These are phyloP conservation scores for Asarcornis scutulata DNA, from an alignment of 2,113 vertebrate species.

Conservation along the genomic window DNA sequence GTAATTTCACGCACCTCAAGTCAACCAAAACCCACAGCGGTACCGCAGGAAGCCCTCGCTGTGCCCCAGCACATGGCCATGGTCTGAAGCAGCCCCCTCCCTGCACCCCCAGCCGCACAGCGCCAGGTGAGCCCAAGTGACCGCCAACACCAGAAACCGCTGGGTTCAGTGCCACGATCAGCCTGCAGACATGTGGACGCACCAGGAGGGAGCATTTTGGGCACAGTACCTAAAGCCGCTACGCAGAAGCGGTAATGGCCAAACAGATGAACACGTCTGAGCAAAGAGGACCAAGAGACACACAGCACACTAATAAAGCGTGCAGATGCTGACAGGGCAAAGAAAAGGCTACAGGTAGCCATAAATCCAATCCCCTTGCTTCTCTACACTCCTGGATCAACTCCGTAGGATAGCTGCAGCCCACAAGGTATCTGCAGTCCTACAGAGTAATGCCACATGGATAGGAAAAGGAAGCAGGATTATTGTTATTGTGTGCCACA, in stretches of 20 bases:
- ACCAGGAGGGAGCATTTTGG: not conserved
- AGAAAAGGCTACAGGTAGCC: rapidly evolving
- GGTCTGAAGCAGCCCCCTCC: not conserved
- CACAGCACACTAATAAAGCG: rapidly evolving
- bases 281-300: not conserved
- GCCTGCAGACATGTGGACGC: not conserved
- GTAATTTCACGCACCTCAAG: not conserved
- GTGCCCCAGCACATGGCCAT: not conserved
- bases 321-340: not conserved
- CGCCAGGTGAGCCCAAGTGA: rapidly evolving
- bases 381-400: not conserved
- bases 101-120: not conserved
- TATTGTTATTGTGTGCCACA: rapidly evolving
- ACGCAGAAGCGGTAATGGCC: rapidly evolving
- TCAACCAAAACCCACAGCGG: not conserved
- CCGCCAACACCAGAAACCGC: rapidly evolving
- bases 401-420: not conserved
- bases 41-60: not conserved
- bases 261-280: rapidly evolving
- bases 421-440: not conserved
- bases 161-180: rapidly evolving
- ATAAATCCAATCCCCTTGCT: not conserved
- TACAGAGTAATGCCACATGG: rapidly evolving
- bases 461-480: rapidly evolving
- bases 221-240: not conserved